Base-by-base conservation (phyloP, 2,797 vertebrate genomes). In the Tachyglossus aculeatus region DNA sequence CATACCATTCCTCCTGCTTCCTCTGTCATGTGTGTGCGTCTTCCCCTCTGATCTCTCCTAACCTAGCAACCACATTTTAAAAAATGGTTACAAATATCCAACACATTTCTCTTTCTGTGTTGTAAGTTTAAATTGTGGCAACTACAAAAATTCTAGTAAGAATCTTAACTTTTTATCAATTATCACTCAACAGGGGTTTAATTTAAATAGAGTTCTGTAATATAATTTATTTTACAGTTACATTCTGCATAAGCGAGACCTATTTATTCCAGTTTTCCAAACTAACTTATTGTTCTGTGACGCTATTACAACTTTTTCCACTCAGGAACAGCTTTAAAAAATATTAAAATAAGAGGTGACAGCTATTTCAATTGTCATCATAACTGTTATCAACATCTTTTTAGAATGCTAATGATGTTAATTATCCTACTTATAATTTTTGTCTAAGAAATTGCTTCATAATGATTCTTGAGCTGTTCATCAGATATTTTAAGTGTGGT, bases 171-270 rank as follows among this genome's bases (percentile, higher is more conserved):
- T n/a, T n/a, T n/a, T n/a, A n/a, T n/a, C n/a, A n/a, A n/a, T n/a
- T n/a, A n/a, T n/a, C n/a, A n/a, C n/a, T n/a, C n/a, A n/a, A n/a
- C n/a, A n/a, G n/a, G n/a, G n/a, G n/a, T n/a, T n/a, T n/a, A n/a
- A n/a, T n/a, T n/a, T n/a, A n/a, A n/a, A n/a, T n/a, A n/a, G n/a
- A n/a, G n/a, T n/a, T n/a, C n/a, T n/a, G n/a, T 25, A 24, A 52
- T 7, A 45, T 15, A 24, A 1, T 1, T 61, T 59, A 48, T 24
- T 7, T 18, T 50, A 63, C 27, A 6, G 76, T 40, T 32, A 18
- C 37, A 70, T 70, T 85, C 82, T 68, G 25, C 82, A 85, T 59
- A 40, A 59, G 66, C 21, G 3, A 5, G 39, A 55, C 53, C 59
- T 11, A 36, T 81, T 31, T 61, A 71, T 57, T 57, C 41, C 73